Evolutionary conservation across 2,797 vertebrate genomes (phyloP), one percentile per base, ranked within the genome.

Genomic region (Propithecus deckenii): DNA sequence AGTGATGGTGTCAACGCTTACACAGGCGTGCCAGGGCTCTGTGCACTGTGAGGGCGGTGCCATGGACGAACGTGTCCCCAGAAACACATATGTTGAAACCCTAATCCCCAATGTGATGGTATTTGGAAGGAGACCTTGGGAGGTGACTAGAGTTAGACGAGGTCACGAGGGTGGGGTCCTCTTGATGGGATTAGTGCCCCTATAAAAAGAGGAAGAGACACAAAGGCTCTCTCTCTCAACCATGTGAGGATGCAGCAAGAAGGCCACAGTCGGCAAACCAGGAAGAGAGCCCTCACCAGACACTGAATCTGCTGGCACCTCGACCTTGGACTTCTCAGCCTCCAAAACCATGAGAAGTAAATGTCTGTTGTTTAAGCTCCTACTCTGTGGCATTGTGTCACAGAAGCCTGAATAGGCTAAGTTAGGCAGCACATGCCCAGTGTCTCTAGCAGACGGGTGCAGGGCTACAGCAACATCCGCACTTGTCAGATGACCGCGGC

Each of bases 391-490:
- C 30, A 30, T 9, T 9, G 25, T 32, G 23, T 87, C 57, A 23
- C 12, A 59, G 48, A n/a, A 65, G 55, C n/a, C 9, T 0, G 17
- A 6, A 52, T 7, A 35, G 76, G 23, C 35, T 2, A 28, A 20
- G 17, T 8, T 23, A 50, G 32, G 41, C 65, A 7, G 38, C 50
- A 13, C 2, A 1, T 50, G 20, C 12, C 65, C 7, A 0, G 15
- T 17, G 59, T 55, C 55, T 72, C 43, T 4, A 7, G 50, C 8
- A 48, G 28, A 22, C 57, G 55, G 43, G 18, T 2, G 12, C 5
- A 2, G 22, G 57, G 61, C 84, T 32, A 0, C 4, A 4, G 17
- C 1, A 4, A 41, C 32, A 2, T 2, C 13, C 55, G 38, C n/a
- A 3, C 48, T 83, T 50, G 55, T 35, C 75, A 50, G 61, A 55